Percentiles rank a stretch among this genome's conserved stretches.
Conservation (phyloP, 2,888 invertebrate species). For the Eupithecia tripunctaria region DNA sequence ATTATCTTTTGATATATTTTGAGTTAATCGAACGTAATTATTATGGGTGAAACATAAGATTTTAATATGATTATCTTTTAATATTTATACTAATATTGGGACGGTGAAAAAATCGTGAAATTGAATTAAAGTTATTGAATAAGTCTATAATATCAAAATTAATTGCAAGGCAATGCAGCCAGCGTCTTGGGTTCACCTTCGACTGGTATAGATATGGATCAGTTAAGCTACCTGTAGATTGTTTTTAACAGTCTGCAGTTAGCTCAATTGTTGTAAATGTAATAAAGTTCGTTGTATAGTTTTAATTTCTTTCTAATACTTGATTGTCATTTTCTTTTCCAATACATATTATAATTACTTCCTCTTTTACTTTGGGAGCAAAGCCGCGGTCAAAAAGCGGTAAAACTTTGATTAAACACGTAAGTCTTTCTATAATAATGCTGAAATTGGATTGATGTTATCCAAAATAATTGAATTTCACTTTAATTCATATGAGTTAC, state of each 20-base stretch:
- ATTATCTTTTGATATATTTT: conserved; percentile 10
- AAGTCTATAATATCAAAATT: too few species aligned
- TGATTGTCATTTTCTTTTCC: too few species aligned
- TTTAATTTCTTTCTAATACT: too few species aligned
- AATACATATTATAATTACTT: too few species aligned
- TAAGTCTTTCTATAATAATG: not conserved
- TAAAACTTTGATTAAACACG: not conserved
- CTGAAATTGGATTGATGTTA: not conserved
- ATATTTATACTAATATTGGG: not conserved
- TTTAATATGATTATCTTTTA: not conserved
- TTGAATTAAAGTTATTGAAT: too few species aligned
- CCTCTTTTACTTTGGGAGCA: not conserved
- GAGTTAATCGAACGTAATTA: not conserved
- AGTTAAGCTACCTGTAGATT: too few species aligned
- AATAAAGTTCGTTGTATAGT: too few species aligned
- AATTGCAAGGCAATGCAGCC: too few species aligned
- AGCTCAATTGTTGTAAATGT: too few species aligned
- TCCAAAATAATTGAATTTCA: not conserved
- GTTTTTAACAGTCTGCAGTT: too few species aligned
- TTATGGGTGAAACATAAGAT: not conserved
- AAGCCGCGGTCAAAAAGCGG: not conserved
- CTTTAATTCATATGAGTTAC: not conserved
- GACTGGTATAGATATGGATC: too few species aligned
- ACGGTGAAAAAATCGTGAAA: not conserved
- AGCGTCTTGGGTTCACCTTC: too few species aligned